These are phyloP conservation scores for Cranoglanis bouderius DNA, from an alignment of 2,113 vertebrate species.

Conservation along the genomic window DNA sequence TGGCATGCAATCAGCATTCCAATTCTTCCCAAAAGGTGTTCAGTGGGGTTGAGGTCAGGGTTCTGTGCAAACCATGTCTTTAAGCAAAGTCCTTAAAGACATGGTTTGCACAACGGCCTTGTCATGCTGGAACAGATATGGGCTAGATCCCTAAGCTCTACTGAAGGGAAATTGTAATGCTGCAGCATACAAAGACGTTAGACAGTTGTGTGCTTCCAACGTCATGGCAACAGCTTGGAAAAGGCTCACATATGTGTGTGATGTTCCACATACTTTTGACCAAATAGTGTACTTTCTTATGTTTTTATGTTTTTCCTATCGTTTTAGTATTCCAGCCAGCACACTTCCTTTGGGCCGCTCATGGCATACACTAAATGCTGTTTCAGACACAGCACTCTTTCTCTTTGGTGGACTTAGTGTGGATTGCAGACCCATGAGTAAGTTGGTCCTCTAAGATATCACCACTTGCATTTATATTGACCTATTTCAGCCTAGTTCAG, in stretches of 20 bases:
- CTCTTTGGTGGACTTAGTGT: slow-evolving; percentile 3
- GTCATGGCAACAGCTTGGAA: not conserved
- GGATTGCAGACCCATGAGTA: not conserved
- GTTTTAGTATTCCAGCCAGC: not conserved
- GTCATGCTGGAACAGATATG: too few relatives aligned
- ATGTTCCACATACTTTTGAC: too few relatives aligned
- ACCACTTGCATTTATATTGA: not conserved
- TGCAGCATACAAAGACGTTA: not conserved
- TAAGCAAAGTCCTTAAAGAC: too few relatives aligned
- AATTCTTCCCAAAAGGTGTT: not conserved
- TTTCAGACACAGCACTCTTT: not conserved
- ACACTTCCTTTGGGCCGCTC: not conserved
- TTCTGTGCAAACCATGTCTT: not conserved
- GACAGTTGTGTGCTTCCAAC: too few relatives aligned
- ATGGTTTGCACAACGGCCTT: too few relatives aligned
- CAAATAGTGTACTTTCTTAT: not conserved
- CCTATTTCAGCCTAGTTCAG: not conserved
- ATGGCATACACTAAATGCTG: not conserved
- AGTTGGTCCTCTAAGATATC: not conserved
- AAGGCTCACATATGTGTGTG: not conserved
- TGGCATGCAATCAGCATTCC: not conserved
- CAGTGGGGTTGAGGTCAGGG: not conserved
- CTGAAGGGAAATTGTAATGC: not conserved
- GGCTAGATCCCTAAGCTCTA: not conserved
- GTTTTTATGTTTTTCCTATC: not conserved